Percentiles rank a stretch among this genome's conserved stretches.
Conservation (phyloP, 2,113 vertebrate species). For the Phasianus colchicus region DNA sequence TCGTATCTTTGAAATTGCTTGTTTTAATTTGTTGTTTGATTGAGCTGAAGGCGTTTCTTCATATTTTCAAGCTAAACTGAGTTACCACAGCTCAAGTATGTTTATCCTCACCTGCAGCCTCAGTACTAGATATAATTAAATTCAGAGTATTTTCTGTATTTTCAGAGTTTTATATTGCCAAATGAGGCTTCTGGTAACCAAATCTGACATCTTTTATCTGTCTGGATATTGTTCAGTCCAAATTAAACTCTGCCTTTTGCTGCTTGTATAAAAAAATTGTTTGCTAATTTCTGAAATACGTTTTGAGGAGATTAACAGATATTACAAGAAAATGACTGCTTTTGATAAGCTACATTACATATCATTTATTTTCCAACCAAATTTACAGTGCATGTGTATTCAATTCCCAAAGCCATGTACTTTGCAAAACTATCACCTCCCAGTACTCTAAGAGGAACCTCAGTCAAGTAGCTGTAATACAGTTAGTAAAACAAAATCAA, state of each 20-base stretch:
- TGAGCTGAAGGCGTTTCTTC: background rate
- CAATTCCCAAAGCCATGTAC: background rate
- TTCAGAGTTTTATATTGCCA: background rate
- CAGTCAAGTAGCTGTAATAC: background rate
- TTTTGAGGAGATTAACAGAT: background rate
- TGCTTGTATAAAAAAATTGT: background rate
- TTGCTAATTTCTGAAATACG: background rate
- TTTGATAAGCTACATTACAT: background rate
- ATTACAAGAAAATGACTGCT: background rate
- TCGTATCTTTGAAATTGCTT: background rate
- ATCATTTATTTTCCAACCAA: background rate
- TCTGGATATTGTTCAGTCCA: background rate
- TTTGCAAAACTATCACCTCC: background rate
- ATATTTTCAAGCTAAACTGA: background rate
- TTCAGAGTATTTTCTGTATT: background rate
- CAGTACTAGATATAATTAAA: background rate
- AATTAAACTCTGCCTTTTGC: background rate
- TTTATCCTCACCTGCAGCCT: background rate
- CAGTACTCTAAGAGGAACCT: background rate
- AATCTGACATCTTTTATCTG: background rate
- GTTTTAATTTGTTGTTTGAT: background rate
- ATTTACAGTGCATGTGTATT: rapidly evolving
- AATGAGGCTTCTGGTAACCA: background rate
- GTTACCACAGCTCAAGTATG: background rate
- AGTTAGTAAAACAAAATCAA: background rate